phyloP scores from a whole-genome alignment of 1,140 invertebrate species.

The Drosophila quadrilineata region DNA sequence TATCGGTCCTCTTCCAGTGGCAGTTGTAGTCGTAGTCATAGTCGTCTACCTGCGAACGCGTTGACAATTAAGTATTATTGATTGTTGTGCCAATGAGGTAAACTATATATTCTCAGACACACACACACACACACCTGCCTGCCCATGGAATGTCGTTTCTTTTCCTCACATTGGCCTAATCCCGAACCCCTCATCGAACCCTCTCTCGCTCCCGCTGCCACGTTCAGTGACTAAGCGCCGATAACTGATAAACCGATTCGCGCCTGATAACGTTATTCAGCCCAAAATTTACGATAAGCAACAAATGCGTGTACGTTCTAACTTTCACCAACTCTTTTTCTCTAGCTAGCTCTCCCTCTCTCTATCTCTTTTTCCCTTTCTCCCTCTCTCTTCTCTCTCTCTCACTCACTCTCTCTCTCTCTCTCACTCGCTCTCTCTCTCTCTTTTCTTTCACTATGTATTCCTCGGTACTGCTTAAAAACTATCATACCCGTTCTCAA shows the following conservation, averaged over 20 bases:
- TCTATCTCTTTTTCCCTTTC: not conserved
- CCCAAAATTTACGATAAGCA: too few relatives aligned
- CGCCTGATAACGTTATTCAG: too few relatives aligned
- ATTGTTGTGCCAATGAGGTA: slow-evolving; percentile 44
- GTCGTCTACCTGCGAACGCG: slow-evolving; percentile 19
- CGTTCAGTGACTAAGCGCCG: too few relatives aligned
- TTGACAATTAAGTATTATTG: slow-evolving; percentile 39
- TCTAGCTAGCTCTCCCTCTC: too few relatives aligned
- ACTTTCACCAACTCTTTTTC: too few relatives aligned
- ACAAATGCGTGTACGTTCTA: too few relatives aligned
- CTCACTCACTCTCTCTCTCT: not conserved
- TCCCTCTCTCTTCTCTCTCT: not conserved
- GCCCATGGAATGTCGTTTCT: too few relatives aligned
- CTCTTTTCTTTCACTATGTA: not conserved
- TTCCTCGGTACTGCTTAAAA: too few relatives aligned
- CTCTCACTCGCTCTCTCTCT: not conserved
- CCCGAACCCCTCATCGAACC: too few relatives aligned
- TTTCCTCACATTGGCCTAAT: slow-evolving; percentile 1
- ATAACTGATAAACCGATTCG: too few relatives aligned
- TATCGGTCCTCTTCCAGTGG: not conserved
- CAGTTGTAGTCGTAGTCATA: not conserved
- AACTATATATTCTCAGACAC: slow-evolving; percentile 12
- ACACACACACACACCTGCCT: too few relatives aligned
- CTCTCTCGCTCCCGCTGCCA: too few relatives aligned
- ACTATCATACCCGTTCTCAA: not conserved